Base-by-base conservation (phyloP, 2,797 vertebrate species). In the Delichon dasypus region DNA sequence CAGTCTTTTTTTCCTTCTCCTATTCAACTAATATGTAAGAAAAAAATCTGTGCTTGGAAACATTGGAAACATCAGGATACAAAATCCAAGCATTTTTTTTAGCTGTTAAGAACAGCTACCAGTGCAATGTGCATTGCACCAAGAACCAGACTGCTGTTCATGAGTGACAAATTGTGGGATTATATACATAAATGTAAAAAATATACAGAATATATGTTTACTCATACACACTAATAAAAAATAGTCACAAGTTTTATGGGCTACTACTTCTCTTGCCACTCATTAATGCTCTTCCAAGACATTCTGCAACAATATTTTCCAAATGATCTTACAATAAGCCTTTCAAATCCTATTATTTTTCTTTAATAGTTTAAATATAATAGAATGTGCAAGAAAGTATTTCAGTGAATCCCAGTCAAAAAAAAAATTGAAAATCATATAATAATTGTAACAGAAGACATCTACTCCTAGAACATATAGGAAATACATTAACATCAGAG, bases 341-440 rank as follows among this genome's bases (percentile, higher is more conserved):
- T 65, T 80, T 58, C 2, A 89, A 75, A 72, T 30, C 26, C 5
- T n/a, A 22, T 18, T 62, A 0, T 60, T 86, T 80, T 58, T 29
- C 21, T 87, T 75, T 66, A 57, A 42, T 30, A 61, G 18, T 44
- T 76, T 83, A 71, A 48, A 51, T 16, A 53, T 3, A 51, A 18
- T 26, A 36, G 34, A 34, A 40, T n/a, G 42, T 4, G 17, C 25
- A 84, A 78, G 20, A 75, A 1, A 38, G 2, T 16, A 67, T 18
- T 60, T 58, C 32, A 53, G 22, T 38, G 26, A 87, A 25, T 0
- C 3, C 3, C 1, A 9, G 15, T 4, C 1, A 4, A 34, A 45
- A 30, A 30, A 34, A 47, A 20, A 44, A 18, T 45, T 45, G 21
- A 25, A 58, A 26, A 36, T 19, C 29, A 48, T 60, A 7, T 12